These are phyloP conservation scores for Euplagia quadripunctaria DNA, from an alignment of 2,888 invertebrate species.

Conservation along the genomic window DNA sequence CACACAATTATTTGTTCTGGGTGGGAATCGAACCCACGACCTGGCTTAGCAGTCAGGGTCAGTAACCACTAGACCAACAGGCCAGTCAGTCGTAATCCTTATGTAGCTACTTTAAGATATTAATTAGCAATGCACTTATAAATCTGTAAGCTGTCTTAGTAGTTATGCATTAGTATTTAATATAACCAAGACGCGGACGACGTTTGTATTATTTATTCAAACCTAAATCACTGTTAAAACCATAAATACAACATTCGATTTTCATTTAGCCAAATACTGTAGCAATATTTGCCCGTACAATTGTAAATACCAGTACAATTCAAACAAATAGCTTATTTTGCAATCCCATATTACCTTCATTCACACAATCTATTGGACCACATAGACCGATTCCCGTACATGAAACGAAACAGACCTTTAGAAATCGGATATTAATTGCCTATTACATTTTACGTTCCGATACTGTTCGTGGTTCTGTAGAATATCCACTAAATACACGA, in stretches of 20 bases:
- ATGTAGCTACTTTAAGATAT: too few relatives aligned
- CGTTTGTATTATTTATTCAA: neutral
- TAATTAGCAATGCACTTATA: too few relatives aligned
- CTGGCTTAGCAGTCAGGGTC: too few relatives aligned
- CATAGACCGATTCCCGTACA: slow-evolving; percentile 24
- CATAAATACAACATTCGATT: neutral
- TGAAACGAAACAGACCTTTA: slow-evolving; percentile 40
- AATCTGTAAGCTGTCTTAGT: too few relatives aligned
- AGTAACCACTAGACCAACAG: too few relatives aligned
- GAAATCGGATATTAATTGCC: slow-evolving; percentile 46
- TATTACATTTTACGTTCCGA: slow-evolving; percentile 32
- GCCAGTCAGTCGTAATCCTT: too few relatives aligned
- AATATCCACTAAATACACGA: neutral
- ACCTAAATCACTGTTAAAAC: neutral
- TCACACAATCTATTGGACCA: slow-evolving; percentile 20
- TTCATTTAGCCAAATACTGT: neutral
- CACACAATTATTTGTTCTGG: too few relatives aligned
- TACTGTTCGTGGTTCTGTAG: slow-evolving; percentile 16
- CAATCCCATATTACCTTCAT: slow-evolving; percentile 20
- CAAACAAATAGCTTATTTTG: slow-evolving; percentile 17
- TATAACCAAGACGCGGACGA: too few relatives aligned
- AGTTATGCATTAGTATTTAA: too few relatives aligned
- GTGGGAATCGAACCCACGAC: too few relatives aligned
- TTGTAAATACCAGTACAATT: slow-evolving; percentile 14
- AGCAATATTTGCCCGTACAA: neutral